These are phyloP conservation scores for Luscinia megarhynchos DNA, from an alignment of 2,797 vertebrate species.

Conservation along the genomic window DNA sequence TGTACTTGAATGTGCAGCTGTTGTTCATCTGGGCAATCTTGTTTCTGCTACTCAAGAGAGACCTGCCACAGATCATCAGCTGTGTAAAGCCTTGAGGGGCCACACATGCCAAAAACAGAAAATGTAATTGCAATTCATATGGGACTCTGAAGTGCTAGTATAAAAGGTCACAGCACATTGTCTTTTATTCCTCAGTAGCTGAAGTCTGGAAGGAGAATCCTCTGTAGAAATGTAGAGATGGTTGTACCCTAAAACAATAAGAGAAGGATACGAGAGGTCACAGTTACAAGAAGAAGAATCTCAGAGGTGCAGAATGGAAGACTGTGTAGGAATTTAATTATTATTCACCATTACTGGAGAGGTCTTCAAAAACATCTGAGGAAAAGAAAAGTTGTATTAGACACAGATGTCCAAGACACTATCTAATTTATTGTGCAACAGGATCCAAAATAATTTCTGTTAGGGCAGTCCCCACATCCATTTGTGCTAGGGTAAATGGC, in stretches of 20 bases:
- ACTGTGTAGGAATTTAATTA: conserved; percentile 14
- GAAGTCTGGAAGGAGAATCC: conserved; percentile 11
- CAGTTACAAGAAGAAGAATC: neutral
- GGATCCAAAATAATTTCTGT: neutral
- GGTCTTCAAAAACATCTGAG: neutral
- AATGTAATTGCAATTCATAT: conserved; percentile 17
- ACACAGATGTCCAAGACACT: conserved; percentile 5
- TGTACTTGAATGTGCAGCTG: neutral
- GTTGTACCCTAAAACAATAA: neutral
- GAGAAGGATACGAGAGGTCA: neutral
- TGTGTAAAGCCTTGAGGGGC: neutral
- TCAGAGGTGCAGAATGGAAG: neutral
- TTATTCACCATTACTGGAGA: neutral
- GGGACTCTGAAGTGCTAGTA: neutral
- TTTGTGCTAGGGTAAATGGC: neutral
- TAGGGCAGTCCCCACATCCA: neutral
- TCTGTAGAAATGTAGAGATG: conserved; percentile 3
- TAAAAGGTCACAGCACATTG: conserved; percentile 24
- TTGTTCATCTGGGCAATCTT: neutral
- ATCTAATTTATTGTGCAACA: neutral
- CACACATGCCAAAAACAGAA: neutral
- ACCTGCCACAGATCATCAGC: neutral
- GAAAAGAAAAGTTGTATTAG: neutral
- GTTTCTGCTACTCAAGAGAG: conserved; percentile 5
- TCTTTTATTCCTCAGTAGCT: conserved; percentile 6